Percentiles rank a stretch among this genome's conserved stretches.
Evolutionary conservation across 1,140 invertebrate genomes (phyloP).

Genomic region (Cepaea nemoralis): DNA sequence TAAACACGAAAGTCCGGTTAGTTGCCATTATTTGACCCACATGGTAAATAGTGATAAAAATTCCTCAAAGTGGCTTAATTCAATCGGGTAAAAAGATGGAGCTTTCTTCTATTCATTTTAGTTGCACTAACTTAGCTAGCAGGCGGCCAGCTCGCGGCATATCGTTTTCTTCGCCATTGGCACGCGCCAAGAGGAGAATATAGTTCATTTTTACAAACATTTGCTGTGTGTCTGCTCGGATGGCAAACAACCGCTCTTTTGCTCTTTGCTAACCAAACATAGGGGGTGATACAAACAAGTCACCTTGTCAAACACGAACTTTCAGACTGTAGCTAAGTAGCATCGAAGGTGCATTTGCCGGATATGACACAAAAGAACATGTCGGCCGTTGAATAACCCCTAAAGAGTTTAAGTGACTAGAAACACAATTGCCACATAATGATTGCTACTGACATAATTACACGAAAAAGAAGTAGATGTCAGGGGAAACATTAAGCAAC

Average conservation of each 20-base stretch:
- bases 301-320: neutral
- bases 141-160: neutral
- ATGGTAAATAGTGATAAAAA: conserved; percentile 12
- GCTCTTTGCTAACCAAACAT: neutral
- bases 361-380: too few relatives aligned
- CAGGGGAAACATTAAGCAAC: too few relatives aligned
- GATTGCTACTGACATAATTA: too few relatives aligned
- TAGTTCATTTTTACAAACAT: conserved; percentile 6
- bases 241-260: neutral
- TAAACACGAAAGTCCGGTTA: conserved; percentile 7
- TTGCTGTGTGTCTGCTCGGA: neutral
- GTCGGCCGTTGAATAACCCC: too few relatives aligned
- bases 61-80: conserved; percentile 15
- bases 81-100: conserved; percentile 1
- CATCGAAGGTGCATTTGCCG: too few relatives aligned
- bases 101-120: neutral
- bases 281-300: neutral
- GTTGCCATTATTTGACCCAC: neutral
- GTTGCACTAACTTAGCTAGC: neutral
- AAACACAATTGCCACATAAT: too few relatives aligned
- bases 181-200: neutral
- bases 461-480: too few relatives aligned
- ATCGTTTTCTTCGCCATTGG: neutral
- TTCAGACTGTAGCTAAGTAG: conserved; percentile 9
- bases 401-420: too few relatives aligned